Percentiles rank a stretch among this genome's conserved stretches.
Conservation (phyloP, 2,797 vertebrate species). For the Phalanger gymnotis region DNA sequence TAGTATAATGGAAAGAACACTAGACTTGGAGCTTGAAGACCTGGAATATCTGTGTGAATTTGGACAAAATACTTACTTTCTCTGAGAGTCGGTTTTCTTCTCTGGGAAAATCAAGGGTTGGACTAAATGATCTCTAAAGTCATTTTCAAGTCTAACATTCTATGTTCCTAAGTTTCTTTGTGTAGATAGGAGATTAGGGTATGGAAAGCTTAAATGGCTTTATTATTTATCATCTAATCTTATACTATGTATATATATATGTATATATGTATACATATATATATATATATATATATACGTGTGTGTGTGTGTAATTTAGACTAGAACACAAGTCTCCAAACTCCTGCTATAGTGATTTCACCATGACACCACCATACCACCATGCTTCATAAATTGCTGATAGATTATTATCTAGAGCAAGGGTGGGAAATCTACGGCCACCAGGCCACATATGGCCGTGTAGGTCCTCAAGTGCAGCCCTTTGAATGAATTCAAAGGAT, state of each 20-base stretch:
- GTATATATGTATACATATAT: too few relatives aligned
- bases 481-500: too few relatives aligned
- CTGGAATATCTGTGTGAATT: not conserved
- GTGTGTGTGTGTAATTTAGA: not conserved
- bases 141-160: not conserved
- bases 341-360: not conserved
- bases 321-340: not conserved
- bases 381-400: too few relatives aligned
- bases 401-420: not conserved
- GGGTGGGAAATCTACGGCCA: too few relatives aligned
- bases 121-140: not conserved
- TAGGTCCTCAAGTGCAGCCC: too few relatives aligned
- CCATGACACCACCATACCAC: not conserved
- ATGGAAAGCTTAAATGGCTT: not conserved
- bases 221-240: not conserved
- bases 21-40: not conserved
- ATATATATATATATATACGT: too few relatives aligned
- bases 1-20: not conserved
- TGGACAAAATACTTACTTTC: not conserved
- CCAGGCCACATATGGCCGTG: too few relatives aligned
- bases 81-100: not conserved
- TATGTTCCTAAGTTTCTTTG: not conserved
- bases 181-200: not conserved
- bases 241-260: not conserved
- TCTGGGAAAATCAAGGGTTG: not conserved